Percentiles rank a stretch among this genome's conserved stretches.
phyloP scores from a whole-genome alignment of 2,888 invertebrate genomes.

The Nomada hirtipes region DNA sequence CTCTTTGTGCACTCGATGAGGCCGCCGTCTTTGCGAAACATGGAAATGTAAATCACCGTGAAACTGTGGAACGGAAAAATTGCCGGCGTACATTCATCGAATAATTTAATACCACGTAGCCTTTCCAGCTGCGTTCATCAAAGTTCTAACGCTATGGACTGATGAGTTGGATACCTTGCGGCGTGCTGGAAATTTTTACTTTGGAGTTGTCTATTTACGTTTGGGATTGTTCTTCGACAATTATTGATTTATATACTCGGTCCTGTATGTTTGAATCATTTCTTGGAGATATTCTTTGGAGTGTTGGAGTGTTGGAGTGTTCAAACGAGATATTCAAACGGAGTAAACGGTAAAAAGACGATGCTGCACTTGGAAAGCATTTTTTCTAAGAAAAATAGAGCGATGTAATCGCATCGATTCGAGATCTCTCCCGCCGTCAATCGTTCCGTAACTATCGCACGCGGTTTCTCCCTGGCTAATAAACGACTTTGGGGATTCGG shows the following conservation, averaged over 20 bases:
- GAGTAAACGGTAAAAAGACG: no score
- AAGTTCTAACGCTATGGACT: background rate
- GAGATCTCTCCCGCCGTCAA: constrained; percentile 13
- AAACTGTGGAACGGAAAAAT: constrained; percentile 21
- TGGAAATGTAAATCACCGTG: background rate
- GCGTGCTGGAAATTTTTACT: background rate
- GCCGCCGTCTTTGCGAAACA: background rate
- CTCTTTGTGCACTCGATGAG: constrained; percentile 41
- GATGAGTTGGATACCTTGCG: background rate
- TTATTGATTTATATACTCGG: no score
- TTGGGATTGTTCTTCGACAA: no score
- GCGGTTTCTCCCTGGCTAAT: constrained; percentile 59
- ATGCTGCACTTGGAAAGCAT: no score
- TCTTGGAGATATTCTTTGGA: no score
- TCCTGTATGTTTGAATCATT: no score
- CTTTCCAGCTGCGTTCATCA: background rate
- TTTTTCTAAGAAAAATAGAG: no score
- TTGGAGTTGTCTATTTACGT: no score
- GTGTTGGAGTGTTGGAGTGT: no score
- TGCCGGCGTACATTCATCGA: constrained; percentile 1
- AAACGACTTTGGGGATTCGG: constrained; percentile 70
- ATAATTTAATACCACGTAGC: background rate
- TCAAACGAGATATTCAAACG: no score
- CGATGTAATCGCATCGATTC: no score
- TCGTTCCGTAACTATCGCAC: constrained; percentile 46